Evolutionary conservation across 1,140 invertebrate genomes (phyloP).

Genomic region (Drosophila ambigua): DNA sequence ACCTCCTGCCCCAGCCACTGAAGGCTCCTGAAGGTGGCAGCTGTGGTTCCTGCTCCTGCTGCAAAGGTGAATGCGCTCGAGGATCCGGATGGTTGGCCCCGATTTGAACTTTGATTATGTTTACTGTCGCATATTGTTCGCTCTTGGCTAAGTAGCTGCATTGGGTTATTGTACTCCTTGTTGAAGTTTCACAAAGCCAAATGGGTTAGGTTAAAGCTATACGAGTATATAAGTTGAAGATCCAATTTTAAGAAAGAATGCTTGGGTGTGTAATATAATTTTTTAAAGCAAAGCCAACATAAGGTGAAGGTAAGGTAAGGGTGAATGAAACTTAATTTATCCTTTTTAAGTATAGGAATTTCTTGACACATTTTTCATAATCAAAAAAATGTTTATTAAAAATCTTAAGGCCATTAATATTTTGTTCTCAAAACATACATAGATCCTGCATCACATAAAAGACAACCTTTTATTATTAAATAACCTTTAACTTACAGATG

Average conservation of each 20-base stretch:
- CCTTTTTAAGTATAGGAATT: no score
- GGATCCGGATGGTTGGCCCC: conserved; percentile 37
- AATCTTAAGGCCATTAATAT: no score
- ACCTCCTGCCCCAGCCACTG: conserved; percentile 32
- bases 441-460: no score
- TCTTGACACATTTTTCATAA: no score
- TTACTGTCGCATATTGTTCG: conserved; percentile 40
- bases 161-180: conserved; percentile 24
- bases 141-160: conserved; percentile 31
- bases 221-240: not conserved
- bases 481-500: no score
- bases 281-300: no score
- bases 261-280: not conserved
- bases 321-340: no score
- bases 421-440: no score
- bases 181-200: conserved; percentile 9
- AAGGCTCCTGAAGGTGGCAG: conserved; percentile 21
- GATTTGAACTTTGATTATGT: conserved; percentile 37
- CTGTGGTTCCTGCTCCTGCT: conserved; percentile 24
- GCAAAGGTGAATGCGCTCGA: conserved; percentile 57
- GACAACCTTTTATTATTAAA: no score
- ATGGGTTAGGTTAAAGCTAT: conserved; percentile 1
- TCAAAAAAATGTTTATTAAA: no score
- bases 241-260: not conserved
- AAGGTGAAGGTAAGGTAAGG: no score